These are phyloP conservation scores for Hydrochoerus hydrochaeris DNA, from an alignment of 2,113 vertebrate genomes.

Conservation along the genomic window DNA sequence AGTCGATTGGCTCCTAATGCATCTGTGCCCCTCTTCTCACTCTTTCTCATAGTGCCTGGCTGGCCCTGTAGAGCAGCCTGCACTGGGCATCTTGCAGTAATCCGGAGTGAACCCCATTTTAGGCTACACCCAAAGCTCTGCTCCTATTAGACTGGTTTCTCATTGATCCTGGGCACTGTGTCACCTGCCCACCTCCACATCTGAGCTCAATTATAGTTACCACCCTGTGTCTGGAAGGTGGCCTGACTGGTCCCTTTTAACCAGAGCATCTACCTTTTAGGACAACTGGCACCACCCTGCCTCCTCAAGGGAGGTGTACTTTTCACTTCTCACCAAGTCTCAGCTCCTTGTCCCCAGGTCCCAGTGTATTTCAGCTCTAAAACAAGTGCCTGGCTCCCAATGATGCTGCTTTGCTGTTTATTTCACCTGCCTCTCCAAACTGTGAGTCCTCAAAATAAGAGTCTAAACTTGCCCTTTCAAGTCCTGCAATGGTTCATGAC, in stretches of 20 bases:
- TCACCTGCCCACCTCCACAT: background rate
- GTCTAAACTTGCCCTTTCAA: background rate
- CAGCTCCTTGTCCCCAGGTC: background rate
- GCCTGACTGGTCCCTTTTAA: background rate
- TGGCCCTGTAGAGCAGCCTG: background rate
- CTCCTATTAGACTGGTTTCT: background rate
- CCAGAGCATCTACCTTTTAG: background rate
- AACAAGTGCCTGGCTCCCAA: background rate
- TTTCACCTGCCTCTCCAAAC: background rate
- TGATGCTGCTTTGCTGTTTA: background rate
- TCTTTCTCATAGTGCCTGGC: background rate
- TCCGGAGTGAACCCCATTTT: background rate
- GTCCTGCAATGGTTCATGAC: background rate
- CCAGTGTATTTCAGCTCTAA: background rate
- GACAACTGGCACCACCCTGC: no score
- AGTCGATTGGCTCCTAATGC: background rate
- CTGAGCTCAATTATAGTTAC: background rate
- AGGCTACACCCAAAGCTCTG: background rate
- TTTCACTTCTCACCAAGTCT: background rate
- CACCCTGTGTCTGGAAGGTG: background rate
- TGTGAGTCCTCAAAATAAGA: background rate
- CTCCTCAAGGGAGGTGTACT: background rate
- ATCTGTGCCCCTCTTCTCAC: background rate
- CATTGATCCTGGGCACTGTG: background rate
- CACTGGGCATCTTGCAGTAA: no score